Evolutionary conservation across 2,888 invertebrate species (phyloP).

Genomic region (Mesorhabditis sp.): DNA sequence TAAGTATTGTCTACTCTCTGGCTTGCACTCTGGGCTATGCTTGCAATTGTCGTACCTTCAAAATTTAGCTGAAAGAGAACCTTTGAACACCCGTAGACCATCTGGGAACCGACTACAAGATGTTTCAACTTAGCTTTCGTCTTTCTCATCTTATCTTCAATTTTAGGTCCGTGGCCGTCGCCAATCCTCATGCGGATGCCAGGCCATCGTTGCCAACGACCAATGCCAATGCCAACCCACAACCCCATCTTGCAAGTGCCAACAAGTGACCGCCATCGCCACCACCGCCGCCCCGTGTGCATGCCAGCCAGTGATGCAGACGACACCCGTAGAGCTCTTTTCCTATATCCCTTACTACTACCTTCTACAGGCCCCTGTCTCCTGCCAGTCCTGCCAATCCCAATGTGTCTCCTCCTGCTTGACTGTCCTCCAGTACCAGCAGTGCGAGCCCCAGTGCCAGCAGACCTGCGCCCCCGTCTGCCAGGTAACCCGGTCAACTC

Average conservation of each 20-base stretch:
- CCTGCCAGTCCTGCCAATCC: background rate
- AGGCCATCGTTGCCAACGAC: constrained; percentile 1
- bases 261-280: background rate
- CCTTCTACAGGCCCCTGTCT: background rate
- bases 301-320: background rate
- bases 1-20: no score
- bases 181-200: constrained; percentile 6
- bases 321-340: background rate
- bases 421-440: background rate
- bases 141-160: background rate
- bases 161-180: constrained; percentile 3
- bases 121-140: background rate
- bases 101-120: background rate
- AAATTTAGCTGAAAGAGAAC: no score
- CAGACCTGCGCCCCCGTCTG: constrained; percentile 5
- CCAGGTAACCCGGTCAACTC: background rate
- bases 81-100: background rate
- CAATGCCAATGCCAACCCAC: constrained; percentile 5
- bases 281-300: constrained; percentile 7
- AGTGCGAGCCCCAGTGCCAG: constrained; percentile 2
- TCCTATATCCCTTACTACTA: no score
- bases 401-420: constrained; percentile 3
- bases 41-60: no score
- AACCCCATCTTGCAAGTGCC: background rate
- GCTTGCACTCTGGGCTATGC: no score